A percentile compares a stretch with the other conserved stretches of the same genome.
Conservation (phyloP, 2,113 vertebrate species). For the Chelonoidis abingdonii region DNA sequence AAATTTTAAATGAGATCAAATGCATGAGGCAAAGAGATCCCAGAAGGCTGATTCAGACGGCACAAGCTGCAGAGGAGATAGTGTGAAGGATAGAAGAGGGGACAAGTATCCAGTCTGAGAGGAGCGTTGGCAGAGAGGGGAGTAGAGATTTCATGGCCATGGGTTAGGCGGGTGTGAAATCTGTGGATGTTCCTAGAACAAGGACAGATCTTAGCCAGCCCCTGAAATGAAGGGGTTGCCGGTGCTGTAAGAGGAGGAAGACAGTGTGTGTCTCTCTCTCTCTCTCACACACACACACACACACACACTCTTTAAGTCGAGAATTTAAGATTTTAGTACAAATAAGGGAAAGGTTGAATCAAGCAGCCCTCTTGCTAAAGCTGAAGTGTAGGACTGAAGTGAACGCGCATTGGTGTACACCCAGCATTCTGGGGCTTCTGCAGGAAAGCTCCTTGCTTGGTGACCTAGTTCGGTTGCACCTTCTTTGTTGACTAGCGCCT, state of each 20-base stretch:
- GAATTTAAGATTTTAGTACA: background rate
- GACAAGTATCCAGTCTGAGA: background rate
- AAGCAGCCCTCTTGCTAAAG: background rate
- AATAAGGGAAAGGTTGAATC: background rate
- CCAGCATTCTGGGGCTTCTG: background rate
- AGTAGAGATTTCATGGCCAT: accelerated
- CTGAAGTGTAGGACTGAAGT: background rate
- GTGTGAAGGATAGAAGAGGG: background rate
- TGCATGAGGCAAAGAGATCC: background rate
- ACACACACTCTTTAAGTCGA: accelerated
- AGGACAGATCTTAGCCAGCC: accelerated
- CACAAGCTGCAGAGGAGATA: background rate
- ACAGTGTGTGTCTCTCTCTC: no score
- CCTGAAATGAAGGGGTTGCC: background rate
- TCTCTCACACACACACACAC: no score
- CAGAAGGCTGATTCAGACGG: background rate
- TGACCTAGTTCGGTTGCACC: background rate
- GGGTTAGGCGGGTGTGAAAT: background rate
- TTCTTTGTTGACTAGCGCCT: background rate
- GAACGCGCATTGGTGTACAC: background rate
- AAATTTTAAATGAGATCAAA: background rate
- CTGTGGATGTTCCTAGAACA: background rate
- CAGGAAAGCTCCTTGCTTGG: background rate
- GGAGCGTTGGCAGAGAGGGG: background rate
- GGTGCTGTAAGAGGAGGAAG: background rate